Base-by-base conservation (phyloP, 2,113 vertebrate species). In the Passerina amoena region DNA sequence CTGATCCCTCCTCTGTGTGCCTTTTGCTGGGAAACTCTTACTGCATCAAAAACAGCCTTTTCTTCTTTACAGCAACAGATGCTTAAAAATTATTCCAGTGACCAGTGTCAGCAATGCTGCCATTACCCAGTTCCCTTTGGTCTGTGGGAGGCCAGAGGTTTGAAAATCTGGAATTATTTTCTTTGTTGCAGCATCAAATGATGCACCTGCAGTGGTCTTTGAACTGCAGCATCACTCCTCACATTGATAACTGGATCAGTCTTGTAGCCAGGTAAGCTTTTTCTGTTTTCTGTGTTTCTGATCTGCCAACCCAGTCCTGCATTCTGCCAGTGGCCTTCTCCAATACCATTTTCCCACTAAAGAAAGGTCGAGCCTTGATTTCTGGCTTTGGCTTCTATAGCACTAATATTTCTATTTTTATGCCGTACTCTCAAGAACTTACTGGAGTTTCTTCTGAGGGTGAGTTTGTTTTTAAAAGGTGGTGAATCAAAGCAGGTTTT, bases 41-140 rank as follows among this genome's bases (percentile, higher is more conserved):
- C 17, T 72, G 14, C 21, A 11, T 5, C 50, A 23, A 82, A 89
- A 89, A 15, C 1, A 64, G 44, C 47, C 8, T 35, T 68, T 66
- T 63, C 19, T 47, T 90, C 75, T 80, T 61, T 28, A 22, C 9
- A 47, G 59, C 37, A 71, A 47, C 44, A 56, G 30, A 15, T 24
- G 22, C 35, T 61, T 75, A 9, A 72, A 76, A 72, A 47, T 56
- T 6, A 37, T 24, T 51, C 9, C 14, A 13, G 35, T 40, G 14
- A 37, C 9, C 25, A 4, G 3, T 30, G 24, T 18, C 1, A 4
- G n/a, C 14, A 59, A 1, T 2, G 9, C 50, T 73, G 21, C 50
- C 30, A 28, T n/a, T 0, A 0, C 33, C 0, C 2, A 48, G n/a
- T 28, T 81, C 48, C 10, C 45, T 79, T 61, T 69, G 40, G n/a